Percentiles rank a stretch among this genome's conserved stretches.
phyloP scores from a whole-genome alignment of 1,140 invertebrate species.

The Arctopsyche grandis region DNA sequence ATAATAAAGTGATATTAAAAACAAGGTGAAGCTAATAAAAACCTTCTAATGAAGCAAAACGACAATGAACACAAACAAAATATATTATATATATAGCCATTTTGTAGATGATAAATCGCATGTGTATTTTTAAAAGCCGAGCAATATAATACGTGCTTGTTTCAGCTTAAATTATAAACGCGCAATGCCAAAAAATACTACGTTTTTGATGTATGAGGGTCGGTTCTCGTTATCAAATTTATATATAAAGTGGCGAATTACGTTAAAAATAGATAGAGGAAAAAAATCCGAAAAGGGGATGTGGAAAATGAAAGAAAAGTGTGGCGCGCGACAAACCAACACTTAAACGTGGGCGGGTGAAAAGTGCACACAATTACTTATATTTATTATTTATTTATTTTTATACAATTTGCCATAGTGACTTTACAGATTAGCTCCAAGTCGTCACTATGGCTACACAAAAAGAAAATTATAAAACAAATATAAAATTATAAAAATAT shows the following conservation, averaged over 20 bases:
- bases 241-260: slow-evolving; percentile 2
- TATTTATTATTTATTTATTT: not conserved
- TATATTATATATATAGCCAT: no score
- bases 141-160: not conserved
- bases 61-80: no score
- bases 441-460: no score
- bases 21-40: no score
- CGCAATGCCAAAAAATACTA: not conserved
- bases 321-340: not conserved
- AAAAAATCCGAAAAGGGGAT: not conserved
- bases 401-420: no score
- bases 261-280: slow-evolving; percentile 7
- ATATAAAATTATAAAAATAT: no score
- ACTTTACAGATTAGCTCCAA: no score
- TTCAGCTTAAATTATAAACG: not conserved
- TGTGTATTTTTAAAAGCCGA: not conserved
- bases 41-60: no score
- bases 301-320: not conserved
- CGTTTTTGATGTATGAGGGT: slow-evolving; percentile 1
- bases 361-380: not conserved
- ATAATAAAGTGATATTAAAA: no score
- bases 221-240: not conserved
- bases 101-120: not conserved
- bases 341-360: not conserved
- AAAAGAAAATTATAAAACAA: no score